Conservation (phyloP, 2,113 vertebrate species). For the Redunca redunca region DNA sequence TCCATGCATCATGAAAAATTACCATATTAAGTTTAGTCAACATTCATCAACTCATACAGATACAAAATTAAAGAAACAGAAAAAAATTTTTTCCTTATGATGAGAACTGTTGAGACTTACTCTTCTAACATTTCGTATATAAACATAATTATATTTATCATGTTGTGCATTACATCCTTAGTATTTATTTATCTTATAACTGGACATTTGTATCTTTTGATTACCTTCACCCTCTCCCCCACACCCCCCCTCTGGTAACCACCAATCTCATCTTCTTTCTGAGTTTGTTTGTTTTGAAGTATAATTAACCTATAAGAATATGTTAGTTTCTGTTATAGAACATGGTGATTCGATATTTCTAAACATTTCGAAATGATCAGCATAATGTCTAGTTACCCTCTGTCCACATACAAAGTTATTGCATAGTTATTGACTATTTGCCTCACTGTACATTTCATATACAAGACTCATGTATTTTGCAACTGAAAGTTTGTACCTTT, state of each 20-base stretch:
- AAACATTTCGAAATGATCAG: not conserved
- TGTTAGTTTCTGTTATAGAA: not conserved
- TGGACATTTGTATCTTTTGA: not conserved
- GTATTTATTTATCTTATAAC: not conserved
- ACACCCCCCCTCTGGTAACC: not conserved
- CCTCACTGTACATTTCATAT: not conserved
- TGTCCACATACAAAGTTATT: not conserved
- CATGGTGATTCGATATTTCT: not conserved
- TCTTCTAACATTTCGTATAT: not conserved
- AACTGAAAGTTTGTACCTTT: not conserved
- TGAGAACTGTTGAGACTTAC: not conserved
- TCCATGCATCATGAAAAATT: not conserved
- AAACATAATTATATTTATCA: not conserved
- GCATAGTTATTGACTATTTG: not conserved
- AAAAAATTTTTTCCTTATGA: not conserved
- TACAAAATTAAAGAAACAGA: not conserved
- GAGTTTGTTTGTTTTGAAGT: not conserved
- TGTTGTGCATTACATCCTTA: not conserved
- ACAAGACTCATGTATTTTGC: not conserved
- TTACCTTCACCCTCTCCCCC: not conserved
- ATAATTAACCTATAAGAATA: not conserved
- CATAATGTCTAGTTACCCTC: not conserved
- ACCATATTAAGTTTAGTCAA: not conserved
- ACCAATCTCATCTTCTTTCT: not conserved
- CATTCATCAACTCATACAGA: not conserved